Evolutionary conservation across 2,888 invertebrate species (phyloP).

Genomic region (Sympetrum striolatum): DNA sequence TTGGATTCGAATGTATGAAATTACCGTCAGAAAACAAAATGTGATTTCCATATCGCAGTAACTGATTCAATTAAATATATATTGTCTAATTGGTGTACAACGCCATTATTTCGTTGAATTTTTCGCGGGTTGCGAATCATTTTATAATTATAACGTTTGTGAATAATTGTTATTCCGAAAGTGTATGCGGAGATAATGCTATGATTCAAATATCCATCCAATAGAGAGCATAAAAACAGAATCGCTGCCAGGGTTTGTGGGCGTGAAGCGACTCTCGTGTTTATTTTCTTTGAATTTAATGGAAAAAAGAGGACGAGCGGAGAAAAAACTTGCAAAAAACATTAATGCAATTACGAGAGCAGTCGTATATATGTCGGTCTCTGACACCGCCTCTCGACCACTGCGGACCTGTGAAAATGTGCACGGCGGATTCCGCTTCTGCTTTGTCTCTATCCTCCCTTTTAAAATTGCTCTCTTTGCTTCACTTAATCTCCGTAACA

Average conservation of each 20-base stretch:
- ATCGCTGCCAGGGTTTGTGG: background rate
- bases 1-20: no score
- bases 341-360: background rate
- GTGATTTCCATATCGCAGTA: background rate
- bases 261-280: background rate
- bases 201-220: background rate
- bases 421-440: background rate
- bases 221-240: background rate
- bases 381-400: background rate
- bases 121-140: background rate
- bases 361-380: background rate
- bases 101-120: background rate
- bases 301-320: background rate
- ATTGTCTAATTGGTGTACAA: background rate
- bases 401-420: background rate
- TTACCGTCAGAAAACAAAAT: no score
- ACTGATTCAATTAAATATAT: background rate
- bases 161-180: background rate
- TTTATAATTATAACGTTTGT: background rate
- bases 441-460: background rate
- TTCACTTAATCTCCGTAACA: background rate
- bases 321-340: background rate
- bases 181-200: background rate
- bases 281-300: background rate
- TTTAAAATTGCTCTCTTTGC: background rate